These are phyloP conservation scores for Horisme vitalbata DNA, from an alignment of 2,888 invertebrate species.

Conservation along the genomic window DNA sequence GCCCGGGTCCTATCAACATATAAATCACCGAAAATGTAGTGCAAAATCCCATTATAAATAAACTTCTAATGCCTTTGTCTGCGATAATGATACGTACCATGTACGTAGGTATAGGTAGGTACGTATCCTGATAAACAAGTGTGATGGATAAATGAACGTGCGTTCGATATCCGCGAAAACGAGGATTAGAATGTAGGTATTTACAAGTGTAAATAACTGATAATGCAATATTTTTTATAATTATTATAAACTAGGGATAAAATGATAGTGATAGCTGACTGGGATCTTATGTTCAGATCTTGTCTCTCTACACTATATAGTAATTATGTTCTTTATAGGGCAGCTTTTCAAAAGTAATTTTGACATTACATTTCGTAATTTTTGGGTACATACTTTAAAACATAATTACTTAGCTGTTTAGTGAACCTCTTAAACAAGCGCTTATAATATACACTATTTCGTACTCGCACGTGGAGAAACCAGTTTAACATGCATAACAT, in stretches of 20 bases:
- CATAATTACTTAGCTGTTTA: background rate
- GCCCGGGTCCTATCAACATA: conserved; percentile 70
- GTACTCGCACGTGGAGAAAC: conserved; percentile 6
- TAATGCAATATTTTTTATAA: conserved; percentile 54
- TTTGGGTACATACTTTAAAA: too few species aligned
- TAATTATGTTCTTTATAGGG: too few species aligned
- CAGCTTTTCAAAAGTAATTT: too few species aligned
- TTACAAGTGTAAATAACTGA: conserved; percentile 52
- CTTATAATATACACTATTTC: conserved; percentile 5
- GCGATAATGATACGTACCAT: conserved; percentile 37
- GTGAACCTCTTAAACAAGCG: conserved; percentile 5
- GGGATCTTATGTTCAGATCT: conserved; percentile 44
- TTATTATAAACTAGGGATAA: conserved; percentile 33
- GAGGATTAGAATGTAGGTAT: conserved; percentile 33
- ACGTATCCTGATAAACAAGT: conserved; percentile 43
- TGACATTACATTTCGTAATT: too few species aligned
- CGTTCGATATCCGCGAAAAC: conserved; percentile 23
- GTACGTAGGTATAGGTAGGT: too few species aligned
- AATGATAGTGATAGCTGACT: conserved; percentile 35
- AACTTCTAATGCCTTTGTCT: conserved; percentile 42
- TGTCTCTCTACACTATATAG: background rate
- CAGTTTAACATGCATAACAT: background rate
- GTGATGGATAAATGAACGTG: conserved; percentile 31
- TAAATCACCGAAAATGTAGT: conserved; percentile 45
- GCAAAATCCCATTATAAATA: conserved; percentile 24